phyloP scores from a whole-genome alignment of 2,113 vertebrate species.

The Ramphastos sulfuratus region DNA sequence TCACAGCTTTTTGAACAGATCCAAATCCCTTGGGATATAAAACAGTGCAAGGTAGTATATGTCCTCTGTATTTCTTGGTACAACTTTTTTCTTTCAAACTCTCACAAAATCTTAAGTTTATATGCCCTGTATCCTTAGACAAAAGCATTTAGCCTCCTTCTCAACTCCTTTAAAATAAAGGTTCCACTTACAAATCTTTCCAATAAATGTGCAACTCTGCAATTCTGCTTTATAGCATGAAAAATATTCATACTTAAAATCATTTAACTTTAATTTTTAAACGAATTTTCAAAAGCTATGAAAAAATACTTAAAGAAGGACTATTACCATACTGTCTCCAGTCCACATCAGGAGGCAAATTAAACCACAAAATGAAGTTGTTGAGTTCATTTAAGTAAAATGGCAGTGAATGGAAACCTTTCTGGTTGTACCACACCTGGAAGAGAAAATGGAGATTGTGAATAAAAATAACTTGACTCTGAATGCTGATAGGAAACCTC shows the following conservation, averaged over 20 bases:
- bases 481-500: neutral
- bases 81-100: neutral
- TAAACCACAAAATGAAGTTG: constrained; percentile 76
- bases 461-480: neutral
- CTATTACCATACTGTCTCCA: constrained; percentile 74
- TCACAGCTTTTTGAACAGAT: neutral
- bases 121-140: neutral
- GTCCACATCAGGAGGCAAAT: constrained; percentile 62
- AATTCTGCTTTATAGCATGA: neutral
- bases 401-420: constrained; percentile 72
- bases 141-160: neutral
- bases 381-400: constrained; percentile 77
- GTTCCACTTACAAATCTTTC: neutral
- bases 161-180: neutral
- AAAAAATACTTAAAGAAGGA: neutral
- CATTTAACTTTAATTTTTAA: neutral
- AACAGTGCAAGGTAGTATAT: neutral
- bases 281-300: neutral
- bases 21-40: neutral
- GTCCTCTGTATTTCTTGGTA: neutral
- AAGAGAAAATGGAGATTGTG: constrained; percentile 1
- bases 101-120: neutral
- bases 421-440: constrained; percentile 81
- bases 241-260: neutral
- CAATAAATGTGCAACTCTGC: neutral